Conservation (phyloP, 2,888 invertebrate genomes). For the Ischnus inquisitorius region DNA sequence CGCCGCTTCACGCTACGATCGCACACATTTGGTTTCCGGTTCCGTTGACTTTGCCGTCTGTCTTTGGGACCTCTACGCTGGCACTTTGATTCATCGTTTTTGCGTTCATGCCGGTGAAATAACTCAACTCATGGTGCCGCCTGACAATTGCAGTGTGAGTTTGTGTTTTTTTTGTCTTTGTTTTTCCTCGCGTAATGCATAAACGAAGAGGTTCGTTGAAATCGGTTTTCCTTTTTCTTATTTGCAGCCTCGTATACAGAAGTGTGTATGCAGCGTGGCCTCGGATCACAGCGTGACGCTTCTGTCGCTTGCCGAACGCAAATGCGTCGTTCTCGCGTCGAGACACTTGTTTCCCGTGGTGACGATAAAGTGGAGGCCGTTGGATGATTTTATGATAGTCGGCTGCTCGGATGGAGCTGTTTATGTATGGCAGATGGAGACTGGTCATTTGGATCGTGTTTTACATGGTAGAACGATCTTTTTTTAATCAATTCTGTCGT, state of each 20-base stretch:
- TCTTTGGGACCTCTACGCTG: slow-evolving; percentile 97
- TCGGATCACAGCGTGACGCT: slow-evolving; percentile 99
- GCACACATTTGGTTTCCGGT: slow-evolving; percentile 96
- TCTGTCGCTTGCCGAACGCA: slow-evolving; percentile 95
- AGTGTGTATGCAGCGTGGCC: slow-evolving; percentile 98
- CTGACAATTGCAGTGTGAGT: slow-evolving; percentile 94
- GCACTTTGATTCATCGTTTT: slow-evolving; percentile 96
- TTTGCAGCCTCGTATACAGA: slow-evolving; percentile 94
- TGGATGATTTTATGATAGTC: slow-evolving; percentile 99
- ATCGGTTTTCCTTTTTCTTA: slow-evolving; percentile 12
- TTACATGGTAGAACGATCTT: slow-evolving; percentile 90
- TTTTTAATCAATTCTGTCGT: background rate
- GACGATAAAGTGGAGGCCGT: slow-evolving; percentile 97
- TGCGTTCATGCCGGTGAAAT: slow-evolving; percentile 99
- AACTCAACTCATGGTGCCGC: slow-evolving; percentile 97
- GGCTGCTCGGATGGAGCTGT: slow-evolving; percentile 99
- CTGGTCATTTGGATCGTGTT: slow-evolving; percentile 98
- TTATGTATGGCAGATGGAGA: slow-evolving; percentile 99
- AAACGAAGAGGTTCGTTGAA: slow-evolving; percentile 9
- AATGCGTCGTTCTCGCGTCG: slow-evolving; percentile 97
- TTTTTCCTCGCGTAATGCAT: background rate
- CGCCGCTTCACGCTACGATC: slow-evolving; percentile 95
- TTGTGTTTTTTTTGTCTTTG: slow-evolving; percentile 35
- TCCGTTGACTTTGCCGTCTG: slow-evolving; percentile 99
- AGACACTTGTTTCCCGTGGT: slow-evolving; percentile 98